Evolutionary conservation across 2,113 vertebrate species (phyloP), one percentile per base, ranked within the genome.

Genomic region (Junco hyemalis): DNA sequence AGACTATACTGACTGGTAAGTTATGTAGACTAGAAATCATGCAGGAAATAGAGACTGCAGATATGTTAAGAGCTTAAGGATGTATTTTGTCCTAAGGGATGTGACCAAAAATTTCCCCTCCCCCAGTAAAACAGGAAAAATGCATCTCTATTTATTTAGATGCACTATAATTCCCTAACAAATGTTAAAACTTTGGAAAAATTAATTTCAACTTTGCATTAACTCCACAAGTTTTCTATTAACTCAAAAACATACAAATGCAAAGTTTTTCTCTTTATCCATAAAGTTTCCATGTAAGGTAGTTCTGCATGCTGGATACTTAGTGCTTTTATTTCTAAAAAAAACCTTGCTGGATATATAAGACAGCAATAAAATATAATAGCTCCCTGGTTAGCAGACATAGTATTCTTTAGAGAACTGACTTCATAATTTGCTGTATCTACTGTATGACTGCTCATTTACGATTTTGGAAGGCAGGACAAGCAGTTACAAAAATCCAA

Each of bases 21-120:
- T 77, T 83, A 95, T 73, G 76, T 25, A 86, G 86, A 88, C 88
- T 47, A 94, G 76, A 95, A 92, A 95, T 88, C 86, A 90, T 50
- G 74, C 47, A 88, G 65, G 89, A 93, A 86, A 93, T 31, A 76
- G 70, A 96, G 77, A 89, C 22, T 90, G 22, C 9, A 87, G 70
- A 73, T 85, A 92, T 35, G 82, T 70, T 83, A 90, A 82, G 71
- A 82, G 28, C 25, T 65, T 50, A 91, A 90, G 54, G 81, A 92
- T 72, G 33, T 42, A 79, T 92, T 93, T 91, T 92, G 35, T 82
- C 35, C 44, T 51, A 80, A 38, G 47, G 42, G 66, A 91, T 74
- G 31, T 25, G 47, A 90, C n/a, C 36, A 81, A 4, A 61, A 74
- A 57, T 79, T 69, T 8, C 14, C 25, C 19, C n/a, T 21, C 23